Base-by-base conservation (phyloP, 2,797 vertebrate species). In the Carapus acus region DNA sequence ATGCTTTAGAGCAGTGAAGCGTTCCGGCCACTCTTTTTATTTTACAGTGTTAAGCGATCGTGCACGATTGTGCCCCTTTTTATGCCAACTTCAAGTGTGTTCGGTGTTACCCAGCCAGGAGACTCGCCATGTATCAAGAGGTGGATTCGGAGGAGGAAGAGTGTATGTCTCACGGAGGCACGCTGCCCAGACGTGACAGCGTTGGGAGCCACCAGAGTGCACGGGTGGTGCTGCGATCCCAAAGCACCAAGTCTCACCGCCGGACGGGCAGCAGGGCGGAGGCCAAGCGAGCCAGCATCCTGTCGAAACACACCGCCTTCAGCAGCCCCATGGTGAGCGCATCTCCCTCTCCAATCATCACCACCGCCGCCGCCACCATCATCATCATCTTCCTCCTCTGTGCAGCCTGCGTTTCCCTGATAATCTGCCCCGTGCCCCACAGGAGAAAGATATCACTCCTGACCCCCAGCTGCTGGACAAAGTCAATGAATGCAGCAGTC, bases 391-490 rank as follows among this genome's bases (percentile, higher is more conserved):
- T n/a, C 16, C 0, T 20, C 6, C 44, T 11, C 20, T 27, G 6
- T 22, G 17, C 12, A 18, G 14, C 23, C 23, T 40, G 36, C 36
- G 14, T 15, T 22, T 19, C 8, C 1, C 64, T 76, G 58, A 65
- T 64, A 49, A 66, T 31, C 21, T 21, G 24, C 17, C 45, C 8
- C 65, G 21, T 65, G 50, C 65, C 48, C 61, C 31, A 22, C 73
- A 98, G 96, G 96, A 98, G 77, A 97, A 96, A 62, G 92, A 98
- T 59, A 88, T 98, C 74, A 96, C 91, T 0, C 96, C 96, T 0
- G 96, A 99, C 71, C 95, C 95, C 0, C 89, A 91, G 77, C 86
- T 99, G 52, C 65, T 96, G 20, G 90, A 93, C 73, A 98, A 97
- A 65, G 92, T 98, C 76, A 93, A 89, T 1, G 92, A 98, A 52